Conservation (phyloP, 2,888 invertebrate species). For the Agrilus cyanescens region DNA sequence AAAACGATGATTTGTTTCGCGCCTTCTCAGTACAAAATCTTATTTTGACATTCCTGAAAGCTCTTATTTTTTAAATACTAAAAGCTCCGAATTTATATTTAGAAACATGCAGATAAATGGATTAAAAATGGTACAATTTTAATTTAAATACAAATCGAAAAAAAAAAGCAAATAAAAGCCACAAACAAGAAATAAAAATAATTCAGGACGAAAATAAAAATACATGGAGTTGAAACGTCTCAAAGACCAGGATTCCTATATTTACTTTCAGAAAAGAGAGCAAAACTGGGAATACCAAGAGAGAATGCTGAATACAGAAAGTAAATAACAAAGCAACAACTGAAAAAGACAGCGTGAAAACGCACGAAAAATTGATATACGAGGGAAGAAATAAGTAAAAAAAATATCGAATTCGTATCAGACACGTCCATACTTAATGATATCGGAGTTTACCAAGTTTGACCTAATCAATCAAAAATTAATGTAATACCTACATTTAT, state of each 20-base stretch:
- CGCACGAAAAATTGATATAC: neutral
- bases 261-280: neutral
- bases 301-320: neutral
- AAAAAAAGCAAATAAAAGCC: neutral
- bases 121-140: neutral
- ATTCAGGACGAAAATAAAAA: neutral
- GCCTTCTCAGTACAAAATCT: too few species aligned
- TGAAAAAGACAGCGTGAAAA: neutral
- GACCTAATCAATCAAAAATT: too few species aligned
- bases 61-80: too few species aligned
- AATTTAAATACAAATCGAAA: neutral
- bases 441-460: too few species aligned
- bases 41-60: too few species aligned
- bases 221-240: too few species aligned
- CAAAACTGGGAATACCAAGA: neutral
- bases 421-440: too few species aligned
- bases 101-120: neutral
- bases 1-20: too few species aligned
- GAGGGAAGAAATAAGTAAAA: too few species aligned
- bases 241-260: neutral
- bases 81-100: too few species aligned
- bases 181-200: neutral
- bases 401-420: too few species aligned
- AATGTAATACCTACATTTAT: too few species aligned
- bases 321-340: neutral